A percentile compares a stretch with the other conserved stretches of the same genome.
Conservation (phyloP, 2,113 vertebrate species). For the Nipponia nippon region DNA sequence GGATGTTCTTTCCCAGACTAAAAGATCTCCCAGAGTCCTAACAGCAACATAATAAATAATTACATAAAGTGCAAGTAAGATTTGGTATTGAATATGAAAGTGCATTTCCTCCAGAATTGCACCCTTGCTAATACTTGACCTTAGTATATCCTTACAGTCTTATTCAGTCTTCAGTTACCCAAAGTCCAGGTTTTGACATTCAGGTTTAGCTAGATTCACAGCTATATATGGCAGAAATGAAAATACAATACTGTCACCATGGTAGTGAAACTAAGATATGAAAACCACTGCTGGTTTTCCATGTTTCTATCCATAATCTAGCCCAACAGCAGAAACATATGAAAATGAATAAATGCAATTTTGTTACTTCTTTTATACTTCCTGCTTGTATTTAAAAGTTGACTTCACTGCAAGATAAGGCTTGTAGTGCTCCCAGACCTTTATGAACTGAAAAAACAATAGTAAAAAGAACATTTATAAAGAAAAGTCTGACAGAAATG, state of each 20-base stretch:
- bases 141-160: background rate
- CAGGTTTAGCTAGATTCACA: background rate
- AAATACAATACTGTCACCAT: background rate
- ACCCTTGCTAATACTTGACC: background rate
- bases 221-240: background rate
- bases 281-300: background rate
- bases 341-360: background rate
- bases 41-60: background rate
- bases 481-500: background rate
- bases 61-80: background rate
- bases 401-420: background rate
- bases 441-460: background rate
- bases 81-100: background rate
- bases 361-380: background rate
- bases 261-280: background rate
- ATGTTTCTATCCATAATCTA: background rate
- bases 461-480: background rate
- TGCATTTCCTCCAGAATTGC: background rate
- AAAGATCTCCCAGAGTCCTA: background rate
- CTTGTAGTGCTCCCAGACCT: background rate
- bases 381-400: background rate
- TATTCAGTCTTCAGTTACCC: background rate
- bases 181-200: background rate
- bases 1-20: background rate
- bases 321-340: background rate